These are phyloP conservation scores for Apis florea DNA, from an alignment of 1,140 invertebrate species.

Conservation along the genomic window DNA sequence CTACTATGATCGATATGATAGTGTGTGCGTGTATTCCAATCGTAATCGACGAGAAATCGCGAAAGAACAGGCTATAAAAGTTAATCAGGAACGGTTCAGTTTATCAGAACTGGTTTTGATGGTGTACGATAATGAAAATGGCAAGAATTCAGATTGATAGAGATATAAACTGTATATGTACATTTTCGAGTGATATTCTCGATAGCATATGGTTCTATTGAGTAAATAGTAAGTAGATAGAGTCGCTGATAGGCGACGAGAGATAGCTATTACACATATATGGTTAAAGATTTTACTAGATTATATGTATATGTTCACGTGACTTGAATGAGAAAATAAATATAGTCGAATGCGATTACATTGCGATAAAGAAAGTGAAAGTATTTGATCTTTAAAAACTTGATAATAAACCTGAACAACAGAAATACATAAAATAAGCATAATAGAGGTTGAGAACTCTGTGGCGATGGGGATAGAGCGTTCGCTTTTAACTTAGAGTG, in stretches of 20 bases:
- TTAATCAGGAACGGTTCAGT: conserved; percentile 21
- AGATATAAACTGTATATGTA: conserved; percentile 5
- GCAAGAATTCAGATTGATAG: not conserved
- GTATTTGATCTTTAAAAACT: not conserved
- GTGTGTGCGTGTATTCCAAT: not conserved
- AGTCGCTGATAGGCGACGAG: not conserved
- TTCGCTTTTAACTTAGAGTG: not conserved
- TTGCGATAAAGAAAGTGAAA: conserved; percentile 9
- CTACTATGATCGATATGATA: not conserved
- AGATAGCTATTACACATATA: not conserved
- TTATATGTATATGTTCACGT: not conserved
- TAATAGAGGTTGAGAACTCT: not conserved
- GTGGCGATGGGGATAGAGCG: not conserved
- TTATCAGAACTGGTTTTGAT: conserved; percentile 1
- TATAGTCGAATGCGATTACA: not conserved
- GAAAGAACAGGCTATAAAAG: not conserved
- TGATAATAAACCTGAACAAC: not conserved
- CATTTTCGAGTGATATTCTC: not conserved
- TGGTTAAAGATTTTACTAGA: not conserved
- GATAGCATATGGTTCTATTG: not conserved
- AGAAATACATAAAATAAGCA: not conserved
- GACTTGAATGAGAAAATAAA: too few species aligned
- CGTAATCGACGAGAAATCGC: not conserved
- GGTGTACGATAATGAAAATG: conserved; percentile 12
- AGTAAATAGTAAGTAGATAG: not conserved